phyloP scores from a whole-genome alignment of 2,797 vertebrate genomes.

The Labeo calbasu region DNA sequence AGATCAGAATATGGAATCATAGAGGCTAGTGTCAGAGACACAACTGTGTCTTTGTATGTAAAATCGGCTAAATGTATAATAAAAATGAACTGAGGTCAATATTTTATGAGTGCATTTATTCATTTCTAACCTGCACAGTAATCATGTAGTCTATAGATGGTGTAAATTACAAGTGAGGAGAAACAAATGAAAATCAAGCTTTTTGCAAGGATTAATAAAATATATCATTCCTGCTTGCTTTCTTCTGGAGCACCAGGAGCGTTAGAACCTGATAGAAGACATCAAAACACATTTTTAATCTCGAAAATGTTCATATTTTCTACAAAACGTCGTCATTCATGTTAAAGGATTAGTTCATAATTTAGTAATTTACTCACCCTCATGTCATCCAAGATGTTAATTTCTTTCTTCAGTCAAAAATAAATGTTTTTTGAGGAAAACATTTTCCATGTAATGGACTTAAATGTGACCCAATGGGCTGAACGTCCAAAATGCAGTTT shows the following conservation, averaged over 20 bases:
- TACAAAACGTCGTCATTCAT: background rate
- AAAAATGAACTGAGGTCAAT: background rate
- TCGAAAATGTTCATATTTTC: background rate
- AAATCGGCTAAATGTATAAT: background rate
- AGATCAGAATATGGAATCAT: background rate
- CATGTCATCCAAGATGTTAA: too few relatives aligned
- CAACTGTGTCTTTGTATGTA: background rate
- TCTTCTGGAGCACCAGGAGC: conserved; percentile 28
- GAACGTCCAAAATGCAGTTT: too few relatives aligned
- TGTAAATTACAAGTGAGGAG: conserved; percentile 5
- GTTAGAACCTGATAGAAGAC: conserved; percentile 13
- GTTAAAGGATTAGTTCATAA: background rate
- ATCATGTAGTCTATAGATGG: conserved; percentile 10
- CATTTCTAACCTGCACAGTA: conserved; percentile 25
- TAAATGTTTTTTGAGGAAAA: too few relatives aligned
- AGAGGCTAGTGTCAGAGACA: background rate
- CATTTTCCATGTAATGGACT: too few relatives aligned
- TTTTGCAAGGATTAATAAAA: background rate
- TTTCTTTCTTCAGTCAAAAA: too few relatives aligned
- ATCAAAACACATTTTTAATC: conserved; percentile 15
- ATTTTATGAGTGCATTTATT: conserved; percentile 8
- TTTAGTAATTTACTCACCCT: too few relatives aligned
- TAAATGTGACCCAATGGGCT: too few relatives aligned
- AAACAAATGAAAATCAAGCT: conserved; percentile 39
- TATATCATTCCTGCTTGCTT: conserved; percentile 14